phyloP scores from a whole-genome alignment of 37 sponge, comb jelly and placozoan species.

The Cladorhizidae sp. region DNA sequence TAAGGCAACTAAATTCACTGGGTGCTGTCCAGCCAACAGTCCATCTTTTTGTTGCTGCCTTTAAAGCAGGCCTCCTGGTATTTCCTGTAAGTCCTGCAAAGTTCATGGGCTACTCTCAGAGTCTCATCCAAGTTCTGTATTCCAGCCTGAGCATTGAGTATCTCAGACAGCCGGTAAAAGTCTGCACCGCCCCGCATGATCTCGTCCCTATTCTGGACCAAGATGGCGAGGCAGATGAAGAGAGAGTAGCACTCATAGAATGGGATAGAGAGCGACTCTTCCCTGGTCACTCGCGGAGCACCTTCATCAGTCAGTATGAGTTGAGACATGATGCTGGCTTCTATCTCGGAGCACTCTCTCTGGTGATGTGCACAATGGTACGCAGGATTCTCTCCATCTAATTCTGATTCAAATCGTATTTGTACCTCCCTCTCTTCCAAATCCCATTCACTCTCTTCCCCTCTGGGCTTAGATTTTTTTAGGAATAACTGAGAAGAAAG shows the following conservation, averaged over 20 bases:
- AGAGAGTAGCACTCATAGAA: constrained; percentile 55
- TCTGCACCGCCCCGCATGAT: constrained; percentile 40
- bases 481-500: neutral
- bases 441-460: neutral
- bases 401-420: neutral
- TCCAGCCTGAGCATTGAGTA: constrained; percentile 47
- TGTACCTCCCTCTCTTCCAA: neutral
- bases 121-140: constrained; percentile 34
- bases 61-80: constrained; percentile 45
- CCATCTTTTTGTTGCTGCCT: neutral
- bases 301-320: constrained; percentile 32
- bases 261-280: constrained; percentile 16
- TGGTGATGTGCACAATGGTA: neutral
- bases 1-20: neutral
- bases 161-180: constrained; percentile 62
- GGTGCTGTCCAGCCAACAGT: constrained; percentile 22
- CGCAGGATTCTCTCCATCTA: neutral
- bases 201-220: constrained; percentile 35
- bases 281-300: constrained; percentile 32
- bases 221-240: constrained; percentile 62
- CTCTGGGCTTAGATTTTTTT: too few relatives aligned
- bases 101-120: constrained; percentile 35
- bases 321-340: constrained; percentile 21
- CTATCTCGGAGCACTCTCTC: constrained; percentile 1
- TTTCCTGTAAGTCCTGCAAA: constrained; percentile 32